Base-by-base conservation (phyloP, 2,797 vertebrate genomes). In the Siniperca scherzeri region DNA sequence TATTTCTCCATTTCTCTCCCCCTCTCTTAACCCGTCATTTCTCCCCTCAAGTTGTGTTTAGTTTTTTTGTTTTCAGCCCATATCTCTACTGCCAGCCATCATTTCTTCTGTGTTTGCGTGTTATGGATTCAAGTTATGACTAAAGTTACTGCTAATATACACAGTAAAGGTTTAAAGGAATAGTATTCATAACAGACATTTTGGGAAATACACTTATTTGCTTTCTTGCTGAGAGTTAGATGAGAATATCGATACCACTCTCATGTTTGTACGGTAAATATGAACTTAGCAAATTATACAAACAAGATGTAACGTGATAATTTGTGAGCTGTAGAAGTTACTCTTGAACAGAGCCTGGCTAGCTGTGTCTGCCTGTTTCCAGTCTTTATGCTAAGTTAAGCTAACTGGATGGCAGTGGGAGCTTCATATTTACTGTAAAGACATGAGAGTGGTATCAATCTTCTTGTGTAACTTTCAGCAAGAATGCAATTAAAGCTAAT, bases 1-100 rank as follows among this genome's bases (percentile, higher is more conserved):
- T 70, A 17, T 73, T 65, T 13, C 48, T 56, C 57, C 3, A 19
- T 80, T 65, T 72, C 50, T 25, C 33, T 55, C n/a, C 21, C 25
- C 2, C 16, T 30, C 33, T 44, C 50, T 56, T 25, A 44, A 50
- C 50, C 21, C 50, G 11, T 66, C 40, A 69, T 56, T 77, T 40
- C 38, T 38, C 3, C 27, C 50, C n/a, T 57, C 30, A 53, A 52
- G 33, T 75, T 80, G 46, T 21, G 13, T 75, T 74, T 73, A 46
- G 69, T 82, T 59, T 72, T 80, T 77, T 38, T 75, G 65, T 61
- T 80, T 88, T 85, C 74, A 65, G 59, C 36, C 40, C 67, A 21
- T 22, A 9, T 68, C 61, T 70, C 57, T 62, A 17, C 64, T 38
- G 25, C 53, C 46, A 38, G 71, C 62, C 48, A 42, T 19, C 17